These are phyloP conservation scores for Eupristina koningsbergeri DNA, from an alignment of 1,140 invertebrate species.

Conservation along the genomic window DNA sequence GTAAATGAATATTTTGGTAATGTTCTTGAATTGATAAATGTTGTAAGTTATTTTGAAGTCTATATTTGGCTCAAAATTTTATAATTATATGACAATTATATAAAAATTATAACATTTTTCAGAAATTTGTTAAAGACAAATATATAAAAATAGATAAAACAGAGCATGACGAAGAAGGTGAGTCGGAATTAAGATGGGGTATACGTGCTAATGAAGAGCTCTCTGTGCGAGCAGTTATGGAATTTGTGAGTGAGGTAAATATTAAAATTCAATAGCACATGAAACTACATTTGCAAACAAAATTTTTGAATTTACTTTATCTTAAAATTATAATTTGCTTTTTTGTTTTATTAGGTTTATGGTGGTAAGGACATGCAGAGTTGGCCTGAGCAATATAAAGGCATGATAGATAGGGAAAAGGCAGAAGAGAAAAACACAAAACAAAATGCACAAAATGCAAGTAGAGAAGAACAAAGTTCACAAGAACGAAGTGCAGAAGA, in stretches of 20 bases:
- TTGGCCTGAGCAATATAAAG: constrained; percentile 56
- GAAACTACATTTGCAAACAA: neutral
- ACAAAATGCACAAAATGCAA: too few species aligned
- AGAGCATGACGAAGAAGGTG: constrained; percentile 35
- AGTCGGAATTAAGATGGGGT: constrained; percentile 60
- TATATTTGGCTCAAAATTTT: neutral
- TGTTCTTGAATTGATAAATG: constrained; percentile 55
- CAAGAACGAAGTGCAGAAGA: too few species aligned
- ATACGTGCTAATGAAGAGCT: constrained; percentile 59
- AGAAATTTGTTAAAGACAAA: constrained; percentile 63
- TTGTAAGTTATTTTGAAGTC: constrained; percentile 54
- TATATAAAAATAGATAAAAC: constrained; percentile 54
- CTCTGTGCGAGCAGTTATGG: constrained; percentile 52
- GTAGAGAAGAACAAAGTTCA: too few species aligned
- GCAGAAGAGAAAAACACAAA: constrained; percentile 1
- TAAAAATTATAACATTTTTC: constrained; percentile 38
- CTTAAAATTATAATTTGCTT: constrained; percentile 19
- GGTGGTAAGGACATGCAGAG: constrained; percentile 49
- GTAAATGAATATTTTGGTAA: constrained; percentile 60
- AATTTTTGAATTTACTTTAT: neutral
- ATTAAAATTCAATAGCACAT: constrained; percentile 11
- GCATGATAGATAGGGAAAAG: constrained; percentile 40
- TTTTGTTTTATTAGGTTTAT: constrained; percentile 58
- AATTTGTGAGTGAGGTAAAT: constrained; percentile 61
- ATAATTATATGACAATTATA: constrained; percentile 24